Percentiles rank a stretch among this genome's conserved stretches.
phyloP scores from a whole-genome alignment of 30 jellyfish, hydroid and myxozoan species.

The Pelagia noctiluca region DNA sequence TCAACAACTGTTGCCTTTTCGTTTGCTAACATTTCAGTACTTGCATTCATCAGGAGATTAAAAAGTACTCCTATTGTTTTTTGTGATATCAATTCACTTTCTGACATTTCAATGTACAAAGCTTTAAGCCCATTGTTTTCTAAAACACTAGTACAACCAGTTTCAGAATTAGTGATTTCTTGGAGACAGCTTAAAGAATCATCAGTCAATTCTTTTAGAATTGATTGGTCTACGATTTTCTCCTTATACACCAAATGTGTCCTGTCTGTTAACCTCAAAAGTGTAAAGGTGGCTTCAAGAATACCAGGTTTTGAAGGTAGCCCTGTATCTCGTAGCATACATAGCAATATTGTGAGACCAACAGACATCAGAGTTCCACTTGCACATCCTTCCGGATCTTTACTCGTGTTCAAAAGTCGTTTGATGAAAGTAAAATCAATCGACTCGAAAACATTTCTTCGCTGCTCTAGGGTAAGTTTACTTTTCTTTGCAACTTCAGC shows the following conservation, averaged over 20 bases:
- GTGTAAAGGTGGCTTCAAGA: no score
- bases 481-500: constrained; percentile 21
- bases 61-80: neutral
- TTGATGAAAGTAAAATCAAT: constrained; percentile 22
- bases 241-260: no score
- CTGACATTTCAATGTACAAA: neutral
- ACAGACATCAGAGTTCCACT: constrained; percentile 11
- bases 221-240: neutral
- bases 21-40: neutral
- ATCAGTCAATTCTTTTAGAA: neutral
- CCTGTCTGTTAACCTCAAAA: no score
- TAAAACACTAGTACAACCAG: neutral
- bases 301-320: neutral
- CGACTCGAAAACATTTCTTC: constrained; percentile 8
- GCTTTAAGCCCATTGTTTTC: neutral
- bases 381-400: constrained; percentile 20
- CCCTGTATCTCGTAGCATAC: constrained; percentile 7
- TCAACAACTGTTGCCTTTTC: neutral
- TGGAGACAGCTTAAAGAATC: neutral
- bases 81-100: neutral
- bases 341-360: constrained; percentile 26
- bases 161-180: neutral
- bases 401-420: constrained; percentile 1
- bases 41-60: neutral
- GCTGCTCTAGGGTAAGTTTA: constrained; percentile 5